Percentiles rank a stretch among this genome's conserved stretches.
These are phyloP conservation scores for Hippasteria phrygiana DNA, from an alignment of 53 echinoderm and acorn worm genomes.

Conservation along the genomic window DNA sequence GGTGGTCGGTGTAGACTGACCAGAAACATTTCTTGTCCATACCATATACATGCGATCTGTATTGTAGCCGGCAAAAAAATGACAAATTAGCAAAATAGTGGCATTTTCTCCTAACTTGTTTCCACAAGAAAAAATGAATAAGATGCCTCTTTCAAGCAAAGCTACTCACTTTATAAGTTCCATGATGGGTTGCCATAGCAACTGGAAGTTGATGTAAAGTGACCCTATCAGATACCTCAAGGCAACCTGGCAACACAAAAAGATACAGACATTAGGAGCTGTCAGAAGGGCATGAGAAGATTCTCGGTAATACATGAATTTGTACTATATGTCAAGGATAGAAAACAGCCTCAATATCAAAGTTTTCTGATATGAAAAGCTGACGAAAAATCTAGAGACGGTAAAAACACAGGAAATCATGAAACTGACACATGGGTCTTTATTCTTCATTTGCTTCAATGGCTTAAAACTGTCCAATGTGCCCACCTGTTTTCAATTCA, in stretches of 20 bases:
- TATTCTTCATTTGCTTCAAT: too few species aligned
- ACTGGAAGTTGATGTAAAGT: conserved; percentile 91
- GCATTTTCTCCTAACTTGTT: not conserved
- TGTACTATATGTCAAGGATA: too few species aligned
- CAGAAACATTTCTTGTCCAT: conserved; percentile 88
- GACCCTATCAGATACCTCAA: conserved; percentile 82
- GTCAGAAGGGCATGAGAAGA: not conserved
- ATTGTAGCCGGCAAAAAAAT: conserved; percentile 5
- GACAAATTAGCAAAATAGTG: not conserved
- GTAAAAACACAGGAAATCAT: too few species aligned
- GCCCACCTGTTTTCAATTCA: too few species aligned
- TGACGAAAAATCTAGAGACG: too few species aligned
- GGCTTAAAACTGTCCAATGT: too few species aligned
- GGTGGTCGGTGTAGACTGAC: conserved; percentile 73
- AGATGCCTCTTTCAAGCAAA: not conserved
- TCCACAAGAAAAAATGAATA: too few species aligned
- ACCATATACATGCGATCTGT: conserved; percentile 87
- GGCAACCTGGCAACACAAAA: conserved; percentile 75
- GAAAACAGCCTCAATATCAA: too few species aligned
- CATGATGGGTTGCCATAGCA: conserved; percentile 90
- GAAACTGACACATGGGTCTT: too few species aligned
- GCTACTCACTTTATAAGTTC: conserved; percentile 88
- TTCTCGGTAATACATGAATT: too few species aligned
- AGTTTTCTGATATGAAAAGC: too few species aligned
- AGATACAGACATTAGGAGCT: not conserved